Evolutionary conservation across 53 echinoderm and acorn worm species (phyloP), one percentile per base, ranked within the genome.

Genomic region (Zoroaster sp.): DNA sequence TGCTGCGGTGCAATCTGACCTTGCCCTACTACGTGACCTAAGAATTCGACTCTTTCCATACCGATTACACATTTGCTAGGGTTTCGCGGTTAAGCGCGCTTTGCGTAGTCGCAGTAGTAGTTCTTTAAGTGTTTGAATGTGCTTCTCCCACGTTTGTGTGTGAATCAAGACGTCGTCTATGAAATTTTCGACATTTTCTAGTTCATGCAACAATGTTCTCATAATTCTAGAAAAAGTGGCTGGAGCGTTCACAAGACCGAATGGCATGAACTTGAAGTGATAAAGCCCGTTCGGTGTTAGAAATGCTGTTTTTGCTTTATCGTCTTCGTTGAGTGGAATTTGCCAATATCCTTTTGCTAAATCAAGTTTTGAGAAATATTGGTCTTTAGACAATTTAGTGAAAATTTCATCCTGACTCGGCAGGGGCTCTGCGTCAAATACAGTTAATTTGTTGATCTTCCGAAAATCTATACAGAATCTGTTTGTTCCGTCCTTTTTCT

Each of bases 321-420:
- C 87, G 1, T 87, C 68, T 33, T 66, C 13, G 21, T 69, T 47
- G 4, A 93, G 44, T 0, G 90, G 87, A 9, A 94, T 54, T 40
- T 92, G 92, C 87, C 92, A 94, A 42, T 94, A 94, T 30, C 90
- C 94, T 59, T 94, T 92, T 9, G 67, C 66, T 25, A 94, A 28
- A 23, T 94, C 94, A 9, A 94, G 14, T 67, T 91, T 89, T 0
- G 89, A 78, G 69, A 94, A 89, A 35, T 89, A 94, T 2, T 69
- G 78, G 52, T 47, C 67, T 18, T 83, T 59, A 0, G 92, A 68
- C 39, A 94, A 66, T 46, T 80, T 66, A 1, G 87, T 34, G 42
- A 92, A 94, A 23, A 94, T 94, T 52, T 94, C 89, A 2, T 94
- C 92, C 7, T 47, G 80, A 33, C 87, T 74, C 12, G 94, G 89